Evolutionary conservation across 2,113 vertebrate species (phyloP).

Genomic region (Apodemus speciosus): DNA sequence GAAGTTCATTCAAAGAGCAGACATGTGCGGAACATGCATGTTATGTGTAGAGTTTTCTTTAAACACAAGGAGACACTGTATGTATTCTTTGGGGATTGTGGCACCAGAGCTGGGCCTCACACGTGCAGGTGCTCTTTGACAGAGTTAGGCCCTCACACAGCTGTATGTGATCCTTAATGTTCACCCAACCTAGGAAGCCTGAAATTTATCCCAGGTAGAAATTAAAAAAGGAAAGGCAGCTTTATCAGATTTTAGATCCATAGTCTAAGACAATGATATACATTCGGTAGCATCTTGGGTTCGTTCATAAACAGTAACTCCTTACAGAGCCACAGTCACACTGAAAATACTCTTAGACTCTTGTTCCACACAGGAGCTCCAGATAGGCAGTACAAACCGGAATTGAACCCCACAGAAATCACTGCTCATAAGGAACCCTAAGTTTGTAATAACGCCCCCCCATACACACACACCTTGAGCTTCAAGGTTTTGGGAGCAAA

Average conservation of each 20-base stretch:
- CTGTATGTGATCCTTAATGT: not conserved
- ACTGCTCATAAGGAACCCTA: not conserved
- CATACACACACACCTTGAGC: not conserved
- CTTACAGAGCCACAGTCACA: slow-evolving; percentile 43
- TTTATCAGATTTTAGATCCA: not conserved
- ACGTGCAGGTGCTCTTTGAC: not conserved
- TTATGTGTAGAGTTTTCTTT: not conserved
- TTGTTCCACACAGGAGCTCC: not conserved
- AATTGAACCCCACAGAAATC: slow-evolving; percentile 20
- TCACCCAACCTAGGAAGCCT: slow-evolving; percentile 33
- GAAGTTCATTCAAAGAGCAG: not conserved
- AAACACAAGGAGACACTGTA: not conserved
- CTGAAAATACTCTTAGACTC: not conserved
- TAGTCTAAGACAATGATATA: not conserved
- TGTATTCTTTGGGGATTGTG: too few relatives aligned
- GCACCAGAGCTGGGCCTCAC: not conserved
- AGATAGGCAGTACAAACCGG: slow-evolving; percentile 9
- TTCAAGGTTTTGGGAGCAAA: not conserved
- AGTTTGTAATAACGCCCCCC: not conserved
- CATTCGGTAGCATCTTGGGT: not conserved
- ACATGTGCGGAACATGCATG: not conserved
- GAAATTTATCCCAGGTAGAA: slow-evolving; percentile 31
- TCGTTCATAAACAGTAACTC: slow-evolving; percentile 18
- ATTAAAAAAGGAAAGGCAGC: not conserved
- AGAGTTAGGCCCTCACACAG: too few relatives aligned